These are phyloP conservation scores for Sphenopsis melanotis DNA, from an alignment of 2,797 vertebrate species.

Conservation along the genomic window DNA sequence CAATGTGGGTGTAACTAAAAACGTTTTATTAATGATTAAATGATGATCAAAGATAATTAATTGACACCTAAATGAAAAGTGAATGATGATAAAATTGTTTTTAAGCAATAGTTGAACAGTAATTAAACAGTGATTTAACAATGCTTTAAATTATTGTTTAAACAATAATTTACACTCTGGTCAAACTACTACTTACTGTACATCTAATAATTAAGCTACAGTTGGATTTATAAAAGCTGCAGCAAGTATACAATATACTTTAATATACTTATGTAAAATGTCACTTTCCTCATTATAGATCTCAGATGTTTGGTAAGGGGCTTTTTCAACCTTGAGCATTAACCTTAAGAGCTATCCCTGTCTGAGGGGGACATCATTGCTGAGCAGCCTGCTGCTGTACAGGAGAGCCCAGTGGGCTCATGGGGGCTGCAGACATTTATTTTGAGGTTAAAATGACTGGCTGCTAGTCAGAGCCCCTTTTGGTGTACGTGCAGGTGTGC, in stretches of 20 bases:
- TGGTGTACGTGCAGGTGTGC: not conserved
- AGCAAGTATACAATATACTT: not conserved
- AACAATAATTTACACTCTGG: not conserved
- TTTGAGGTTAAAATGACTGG: not conserved
- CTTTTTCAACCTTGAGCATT: not conserved
- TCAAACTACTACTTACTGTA: not conserved
- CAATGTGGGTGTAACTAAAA: not conserved
- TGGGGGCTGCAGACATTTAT: not conserved
- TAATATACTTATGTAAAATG: not conserved
- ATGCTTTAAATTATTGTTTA: not conserved
- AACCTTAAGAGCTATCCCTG: not conserved
- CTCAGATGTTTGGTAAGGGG: not conserved
- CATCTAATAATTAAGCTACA: not conserved
- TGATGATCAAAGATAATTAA: not conserved
- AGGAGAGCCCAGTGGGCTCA: not conserved
- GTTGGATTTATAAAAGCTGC: not conserved
- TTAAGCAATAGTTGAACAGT: not conserved
- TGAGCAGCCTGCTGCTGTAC: rapidly evolving
- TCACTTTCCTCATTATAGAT: not conserved
- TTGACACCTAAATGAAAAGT: not conserved
- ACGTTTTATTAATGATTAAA: not conserved
- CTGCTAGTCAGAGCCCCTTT: rapidly evolving
- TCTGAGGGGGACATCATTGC: not conserved
- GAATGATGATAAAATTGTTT: not conserved
- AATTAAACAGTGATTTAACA: not conserved